Base-by-base conservation (phyloP, 2,797 vertebrate species). In the Channallabes apus region DNA sequence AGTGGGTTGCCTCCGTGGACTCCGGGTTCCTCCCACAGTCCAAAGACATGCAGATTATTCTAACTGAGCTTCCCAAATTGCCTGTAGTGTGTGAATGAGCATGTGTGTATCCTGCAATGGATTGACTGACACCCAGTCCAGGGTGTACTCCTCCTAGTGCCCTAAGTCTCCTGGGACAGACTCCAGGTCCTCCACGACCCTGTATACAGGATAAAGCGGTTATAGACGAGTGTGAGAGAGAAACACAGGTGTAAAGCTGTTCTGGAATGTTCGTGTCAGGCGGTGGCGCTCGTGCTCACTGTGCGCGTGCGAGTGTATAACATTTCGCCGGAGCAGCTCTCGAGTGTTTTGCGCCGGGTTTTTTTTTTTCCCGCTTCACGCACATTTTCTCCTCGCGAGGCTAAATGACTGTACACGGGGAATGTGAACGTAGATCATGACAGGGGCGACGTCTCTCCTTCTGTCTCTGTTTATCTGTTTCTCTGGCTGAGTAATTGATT, bases 321-420 rank as follows among this genome's bases (percentile, higher is more conserved):
- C 22, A 59, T 62, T 41, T n/a, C 58, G 24, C 32, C 35, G 61
- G 8, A 80, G 77, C 77, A 80, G 78, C 65, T 38, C 54, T 67
- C 38, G 54, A 46, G 68, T 24, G 56, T 38, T 82, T 72, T 59
- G 56, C 81, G 41, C 80, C 29, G 67, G n/a, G n/a, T n/a, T 35
- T 38, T 38, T 38, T 38, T 38, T 72, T 82, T 59, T 41, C 38
- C 35, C 46, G 20, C 61, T 32, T 68, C 38, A 18, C 64, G 27
- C 64, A 5, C 64, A 56, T 72, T 82, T 29, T 29, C 71, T 24
- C 15, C 58, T 41, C 54, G 20, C 54, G 56, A 46, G 68, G 51
- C 68, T 73, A 56, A 83, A 73, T n/a, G 56, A 65, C 32, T 64
- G 82, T 24, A 83, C 82, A 46, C 69, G n/a, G 69, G 82, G 82